These are phyloP conservation scores for Lepeophtheirus nordmannii DNA, from an alignment of 2,888 invertebrate genomes.

Conservation along the genomic window DNA sequence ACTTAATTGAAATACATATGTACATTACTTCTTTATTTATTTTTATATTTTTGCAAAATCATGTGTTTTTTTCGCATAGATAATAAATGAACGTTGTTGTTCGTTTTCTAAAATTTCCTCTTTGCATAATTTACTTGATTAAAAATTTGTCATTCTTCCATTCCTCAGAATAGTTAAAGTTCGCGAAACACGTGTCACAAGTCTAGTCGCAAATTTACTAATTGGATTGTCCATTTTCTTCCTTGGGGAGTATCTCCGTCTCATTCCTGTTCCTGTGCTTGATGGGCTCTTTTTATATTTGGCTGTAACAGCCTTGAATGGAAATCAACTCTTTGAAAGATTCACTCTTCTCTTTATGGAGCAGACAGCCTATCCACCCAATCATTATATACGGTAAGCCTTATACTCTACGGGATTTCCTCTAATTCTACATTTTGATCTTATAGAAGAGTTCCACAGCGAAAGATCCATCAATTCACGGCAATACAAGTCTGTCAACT, in stretches of 20 bases:
- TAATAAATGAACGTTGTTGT: neutral
- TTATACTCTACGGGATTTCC: neutral
- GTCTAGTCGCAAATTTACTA: slow-evolving; percentile 40
- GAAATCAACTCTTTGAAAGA: slow-evolving; percentile 44
- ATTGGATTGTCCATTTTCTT: slow-evolving; percentile 41
- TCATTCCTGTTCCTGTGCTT: slow-evolving; percentile 43
- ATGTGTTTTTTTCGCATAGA: neutral
- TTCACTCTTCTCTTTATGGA: slow-evolving; percentile 42
- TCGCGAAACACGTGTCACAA: slow-evolving; percentile 39
- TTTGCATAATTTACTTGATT: too few species aligned
- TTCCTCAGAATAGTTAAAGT: slow-evolving; percentile 35
- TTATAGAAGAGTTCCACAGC: slow-evolving; percentile 36
- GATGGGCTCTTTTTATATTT: slow-evolving; percentile 45
- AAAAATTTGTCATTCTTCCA: too few species aligned
- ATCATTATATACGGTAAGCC: slow-evolving; percentile 37
- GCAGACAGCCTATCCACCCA: slow-evolving; percentile 42
- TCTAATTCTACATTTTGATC: neutral
- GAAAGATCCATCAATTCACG: slow-evolving; percentile 39
- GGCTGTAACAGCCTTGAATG: slow-evolving; percentile 42
- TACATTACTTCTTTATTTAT: neutral
- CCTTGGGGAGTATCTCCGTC: slow-evolving; percentile 27
- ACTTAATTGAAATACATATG: too few species aligned
- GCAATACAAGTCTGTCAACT: slow-evolving; percentile 37
- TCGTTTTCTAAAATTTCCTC: too few species aligned
- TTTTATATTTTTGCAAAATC: neutral